Evolutionary conservation across 2,797 vertebrate genomes (phyloP).

Genomic region (Anolis apletophallus): DNA sequence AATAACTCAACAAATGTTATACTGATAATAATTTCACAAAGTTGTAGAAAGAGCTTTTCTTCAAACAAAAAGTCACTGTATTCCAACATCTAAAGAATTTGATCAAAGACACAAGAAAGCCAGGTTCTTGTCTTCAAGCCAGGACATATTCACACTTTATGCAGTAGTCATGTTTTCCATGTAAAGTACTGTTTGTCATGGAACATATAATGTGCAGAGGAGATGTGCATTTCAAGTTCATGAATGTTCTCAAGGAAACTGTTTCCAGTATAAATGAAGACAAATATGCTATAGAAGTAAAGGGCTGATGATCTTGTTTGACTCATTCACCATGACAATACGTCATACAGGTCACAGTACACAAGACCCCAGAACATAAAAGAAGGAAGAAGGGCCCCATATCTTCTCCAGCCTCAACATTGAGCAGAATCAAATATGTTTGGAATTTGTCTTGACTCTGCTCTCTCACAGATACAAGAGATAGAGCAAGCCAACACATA

Average conservation of each 20-base stretch:
- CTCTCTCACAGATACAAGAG: neutral
- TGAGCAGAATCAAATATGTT: too few relatives aligned
- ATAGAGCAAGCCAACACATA: neutral
- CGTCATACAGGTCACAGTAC: neutral
- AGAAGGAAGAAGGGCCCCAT: neutral
- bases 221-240: neutral
- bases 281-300: neutral
- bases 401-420: neutral
- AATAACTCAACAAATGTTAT: accelerated
- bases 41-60: accelerated
- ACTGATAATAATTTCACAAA: accelerated
- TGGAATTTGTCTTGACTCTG: neutral
- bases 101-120: neutral
- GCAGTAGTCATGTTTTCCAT: neutral
- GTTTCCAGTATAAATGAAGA: neutral
- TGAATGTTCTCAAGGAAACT: neutral
- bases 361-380: neutral
- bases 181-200: neutral
- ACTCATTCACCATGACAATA: neutral
- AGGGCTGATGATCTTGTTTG: neutral
- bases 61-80: accelerated
- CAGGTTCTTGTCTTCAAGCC: neutral
- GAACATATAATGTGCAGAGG: neutral
- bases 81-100: neutral
- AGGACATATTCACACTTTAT: neutral